Base-by-base conservation (phyloP, 2,113 vertebrate species). In the Strix uralensis region DNA sequence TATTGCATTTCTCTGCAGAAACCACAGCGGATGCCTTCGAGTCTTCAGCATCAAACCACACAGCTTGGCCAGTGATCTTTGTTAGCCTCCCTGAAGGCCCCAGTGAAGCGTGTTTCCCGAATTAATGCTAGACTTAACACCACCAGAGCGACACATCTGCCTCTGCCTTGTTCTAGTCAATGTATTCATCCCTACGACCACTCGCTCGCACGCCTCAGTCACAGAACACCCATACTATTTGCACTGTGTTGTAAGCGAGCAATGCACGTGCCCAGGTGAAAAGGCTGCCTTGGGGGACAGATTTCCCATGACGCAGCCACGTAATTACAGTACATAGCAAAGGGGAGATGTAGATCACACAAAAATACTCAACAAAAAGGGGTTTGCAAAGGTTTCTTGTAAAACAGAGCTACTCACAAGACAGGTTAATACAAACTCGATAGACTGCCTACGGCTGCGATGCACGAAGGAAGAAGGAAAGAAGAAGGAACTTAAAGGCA, bases 401-500 rank as follows among this genome's bases (percentile, higher is more conserved):
- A 15, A 18, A 51, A 88, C 49, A 80, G 63, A 42, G 44, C 71
- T 74, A 34, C 81, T 89, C 52, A 26, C 42, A 1, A 7, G 72
- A 54, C 22, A 58, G 80, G 46, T 77, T 7, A 69, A 51, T 23
- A 67, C 58, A 65, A 52, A 71, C 74, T 32, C 11, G 4, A 77
- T 3, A 25, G 51, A 40, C 52, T 78, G 77, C 77, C 79, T 67
- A 49, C 0, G 0, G 83, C 86, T 61, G 67, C 0, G 5, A 42
- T 14, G 81, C 21, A 2, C 15, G 32, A 73, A 81, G 61, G 74
- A 47, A 44, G 40, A n/a, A 73, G 63, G 47, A 34, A 75, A 75
- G 36, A 9, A 70, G 81, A 4, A 91, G 46, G 65, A 95, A 95
- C 73, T 81, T 58, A 97, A 96, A 95, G 97, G 92, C 97, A 97